These are phyloP conservation scores for Drosophila rellima DNA, from an alignment of 2,888 invertebrate species.

Conservation along the genomic window DNA sequence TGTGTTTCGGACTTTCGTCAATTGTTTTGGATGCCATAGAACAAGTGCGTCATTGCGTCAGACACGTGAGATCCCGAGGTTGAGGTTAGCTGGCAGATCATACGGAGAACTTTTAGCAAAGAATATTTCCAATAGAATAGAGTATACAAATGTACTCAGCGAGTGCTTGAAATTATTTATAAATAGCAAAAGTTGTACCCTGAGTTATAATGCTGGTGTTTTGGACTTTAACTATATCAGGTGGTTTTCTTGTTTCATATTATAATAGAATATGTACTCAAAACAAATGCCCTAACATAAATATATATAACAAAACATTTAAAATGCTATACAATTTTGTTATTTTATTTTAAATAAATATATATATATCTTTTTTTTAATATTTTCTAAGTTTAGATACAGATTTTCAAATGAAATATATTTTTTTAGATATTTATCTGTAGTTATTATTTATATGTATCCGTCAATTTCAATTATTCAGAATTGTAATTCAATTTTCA, in stretches of 20 bases:
- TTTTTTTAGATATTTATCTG: background rate
- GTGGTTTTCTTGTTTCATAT: conserved; percentile 5
- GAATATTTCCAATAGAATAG: conserved; percentile 3
- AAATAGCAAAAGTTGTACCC: conserved; percentile 41
- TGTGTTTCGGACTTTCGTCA: conserved; percentile 38
- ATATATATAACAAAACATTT: too few species aligned
- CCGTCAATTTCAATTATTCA: background rate
- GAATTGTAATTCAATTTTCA: background rate
- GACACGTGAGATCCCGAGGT: conserved; percentile 35
- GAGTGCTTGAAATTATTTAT: conserved; percentile 25
- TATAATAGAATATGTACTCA: background rate
- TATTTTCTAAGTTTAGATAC: background rate
- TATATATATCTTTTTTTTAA: background rate
- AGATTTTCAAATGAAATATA: background rate
- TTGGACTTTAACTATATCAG: conserved; percentile 13
- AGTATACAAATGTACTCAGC: conserved; percentile 20
- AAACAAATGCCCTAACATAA: background rate
- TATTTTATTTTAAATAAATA: too few species aligned
- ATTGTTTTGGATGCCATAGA: conserved; percentile 39
- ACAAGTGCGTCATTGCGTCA: conserved; percentile 45
- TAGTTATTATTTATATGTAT: too few species aligned
- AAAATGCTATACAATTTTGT: too few species aligned
- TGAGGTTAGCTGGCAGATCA: conserved; percentile 26
- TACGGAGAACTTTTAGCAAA: conserved; percentile 28
- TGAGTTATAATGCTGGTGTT: conserved; percentile 18